phyloP scores from a whole-genome alignment of 2,888 invertebrate genomes.

The Parasteatoda lunata region DNA sequence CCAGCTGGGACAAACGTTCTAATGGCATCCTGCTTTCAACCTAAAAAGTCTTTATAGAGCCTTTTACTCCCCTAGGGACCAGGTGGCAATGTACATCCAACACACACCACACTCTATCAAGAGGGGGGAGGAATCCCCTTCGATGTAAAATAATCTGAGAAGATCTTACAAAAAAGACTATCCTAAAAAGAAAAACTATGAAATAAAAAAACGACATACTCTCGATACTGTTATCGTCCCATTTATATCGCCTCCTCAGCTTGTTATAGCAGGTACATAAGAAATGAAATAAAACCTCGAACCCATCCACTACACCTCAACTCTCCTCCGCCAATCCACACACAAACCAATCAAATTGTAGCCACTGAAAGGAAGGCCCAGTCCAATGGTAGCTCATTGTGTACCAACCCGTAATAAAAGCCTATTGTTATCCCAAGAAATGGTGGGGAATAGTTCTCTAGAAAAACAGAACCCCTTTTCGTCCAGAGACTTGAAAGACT shows the following conservation, averaged over 20 bases:
- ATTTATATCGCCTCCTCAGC: slow-evolving; percentile 28
- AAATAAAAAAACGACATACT: slow-evolving; percentile 12
- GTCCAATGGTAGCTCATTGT: slow-evolving; percentile 35
- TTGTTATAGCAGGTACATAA: slow-evolving; percentile 8
- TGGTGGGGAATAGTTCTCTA: slow-evolving; percentile 13
- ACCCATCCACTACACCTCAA: slow-evolving; percentile 3
- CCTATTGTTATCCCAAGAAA: slow-evolving; percentile 27
- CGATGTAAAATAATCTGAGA: slow-evolving; percentile 39
- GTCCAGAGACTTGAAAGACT: slow-evolving; percentile 8
- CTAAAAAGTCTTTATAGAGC: slow-evolving; percentile 8
- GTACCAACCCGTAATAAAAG: slow-evolving; percentile 27
- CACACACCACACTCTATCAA: background rate
- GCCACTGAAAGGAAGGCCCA: slow-evolving; percentile 6
- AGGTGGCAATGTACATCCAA: slow-evolving; percentile 25
- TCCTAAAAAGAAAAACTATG: slow-evolving; percentile 14
- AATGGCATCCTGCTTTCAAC: slow-evolving; percentile 18
- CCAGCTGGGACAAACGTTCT: slow-evolving; percentile 32
- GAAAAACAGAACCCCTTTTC: slow-evolving; percentile 31
- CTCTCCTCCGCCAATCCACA: background rate
- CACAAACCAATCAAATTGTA: slow-evolving; percentile 39
- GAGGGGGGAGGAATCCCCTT: background rate
- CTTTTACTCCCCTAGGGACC: slow-evolving; percentile 12
- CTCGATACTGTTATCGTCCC: slow-evolving; percentile 22
- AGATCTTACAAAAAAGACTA: background rate
- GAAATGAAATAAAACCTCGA: slow-evolving; percentile 30